phyloP scores from a whole-genome alignment of 1,140 invertebrate species.

The Lucilia sericata region DNA sequence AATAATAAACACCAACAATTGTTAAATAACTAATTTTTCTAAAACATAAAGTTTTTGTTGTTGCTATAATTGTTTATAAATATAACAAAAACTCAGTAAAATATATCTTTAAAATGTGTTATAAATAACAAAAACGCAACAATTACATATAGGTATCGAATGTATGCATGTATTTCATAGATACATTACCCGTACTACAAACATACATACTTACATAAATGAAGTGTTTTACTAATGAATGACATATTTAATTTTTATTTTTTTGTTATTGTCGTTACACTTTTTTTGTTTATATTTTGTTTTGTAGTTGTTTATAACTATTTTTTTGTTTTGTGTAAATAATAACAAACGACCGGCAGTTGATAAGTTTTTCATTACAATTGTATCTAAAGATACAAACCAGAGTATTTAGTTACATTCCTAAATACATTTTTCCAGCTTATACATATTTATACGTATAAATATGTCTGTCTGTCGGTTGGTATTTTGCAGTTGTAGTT shows the following conservation, averaged over 20 bases:
- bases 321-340: constrained; percentile 13
- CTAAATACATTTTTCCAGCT: too few relatives aligned
- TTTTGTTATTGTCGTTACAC: neutral
- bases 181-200: too few relatives aligned
- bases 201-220: neutral
- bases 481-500: too few relatives aligned
- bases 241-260: neutral
- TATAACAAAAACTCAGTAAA: too few relatives aligned
- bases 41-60: neutral
- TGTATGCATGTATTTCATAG: too few relatives aligned
- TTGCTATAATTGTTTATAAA: too few relatives aligned
- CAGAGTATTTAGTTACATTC: constrained; percentile 4
- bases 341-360: constrained; percentile 9
- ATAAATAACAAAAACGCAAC: too few relatives aligned
- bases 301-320: neutral
- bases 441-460: too few relatives aligned
- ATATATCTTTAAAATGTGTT: too few relatives aligned
- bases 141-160: neutral
- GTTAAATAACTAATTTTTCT: neutral
- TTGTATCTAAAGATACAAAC: neutral
- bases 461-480: too few relatives aligned
- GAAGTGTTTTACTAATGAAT: neutral
- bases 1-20: neutral
- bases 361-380: constrained; percentile 19
- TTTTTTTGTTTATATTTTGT: neutral